Base-by-base conservation (phyloP, 2,888 invertebrate genomes). In the Microchrysa polita region DNA sequence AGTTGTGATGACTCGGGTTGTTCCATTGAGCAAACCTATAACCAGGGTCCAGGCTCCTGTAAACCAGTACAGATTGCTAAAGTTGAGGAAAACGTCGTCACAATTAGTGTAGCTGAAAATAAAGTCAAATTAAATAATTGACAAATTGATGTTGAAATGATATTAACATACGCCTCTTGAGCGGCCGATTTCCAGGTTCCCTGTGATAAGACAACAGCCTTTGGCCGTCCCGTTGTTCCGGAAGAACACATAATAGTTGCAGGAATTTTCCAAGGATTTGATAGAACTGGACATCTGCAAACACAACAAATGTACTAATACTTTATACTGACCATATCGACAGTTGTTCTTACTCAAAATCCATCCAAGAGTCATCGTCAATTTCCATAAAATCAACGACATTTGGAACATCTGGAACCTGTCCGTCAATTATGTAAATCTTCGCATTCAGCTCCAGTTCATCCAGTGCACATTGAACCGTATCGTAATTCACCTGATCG, bases 341-440 rank as follows among this genome's bases (percentile, higher is more conserved):
- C n/a, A n/a, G 16, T 5, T 5, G 16, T 48, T 65, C 74, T 74
- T 71, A 77, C 77, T 74, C 40, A 72, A 74, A 77, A 9, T 67
- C 55, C n/a, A 74, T 34, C 67, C 78, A 78, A 7, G 27, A 73
- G 61, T 75, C 77, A 22, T 76, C 77, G 63, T 65, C 40, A 27
- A 16, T 73, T 22, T 73, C 67, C 0, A 83, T 67, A 1, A 83
- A 76, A 9, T 79, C 77, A 5, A 76, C 76, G 5, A 82, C 77
- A 53, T 77, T 76, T 0, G 71, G 40, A 1, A 81, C 79, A 1
- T 79, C 81, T 1, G 77, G 75, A 0, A 81, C 67, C 23, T 76
- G 65, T 0, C 80, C 82, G 74, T 81, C 81, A 5, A 84, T 76
- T 18, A 80, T 71, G 67, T 78, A 81, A n/a, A 84, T 79, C 2